phyloP scores from a whole-genome alignment of 2,888 invertebrate genomes.

The Adineta ricciae region DNA sequence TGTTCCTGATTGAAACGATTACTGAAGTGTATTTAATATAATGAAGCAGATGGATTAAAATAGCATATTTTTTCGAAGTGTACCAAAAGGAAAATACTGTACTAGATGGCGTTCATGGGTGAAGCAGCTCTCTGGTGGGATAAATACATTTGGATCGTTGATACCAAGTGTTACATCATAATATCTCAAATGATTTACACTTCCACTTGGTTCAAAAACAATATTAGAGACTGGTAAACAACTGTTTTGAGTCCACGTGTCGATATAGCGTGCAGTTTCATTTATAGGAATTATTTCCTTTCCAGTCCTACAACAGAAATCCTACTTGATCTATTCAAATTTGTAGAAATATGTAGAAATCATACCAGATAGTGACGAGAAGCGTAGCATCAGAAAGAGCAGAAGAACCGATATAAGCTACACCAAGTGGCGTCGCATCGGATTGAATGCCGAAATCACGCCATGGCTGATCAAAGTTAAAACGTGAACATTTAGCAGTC shows the following conservation, averaged over 20 bases:
- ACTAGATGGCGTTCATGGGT: not conserved
- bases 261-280: constrained; percentile 24
- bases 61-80: too few species aligned
- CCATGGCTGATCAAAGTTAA: constrained; percentile 19
- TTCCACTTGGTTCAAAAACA: not conserved
- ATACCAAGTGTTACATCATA: constrained; percentile 29
- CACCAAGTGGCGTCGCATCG: constrained; percentile 24
- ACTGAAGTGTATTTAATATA: too few species aligned
- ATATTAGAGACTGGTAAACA: constrained; percentile 24
- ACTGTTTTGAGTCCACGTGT: constrained; percentile 26
- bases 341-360: too few species aligned
- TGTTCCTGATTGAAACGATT: too few species aligned
- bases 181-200: not conserved
- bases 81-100: not conserved
- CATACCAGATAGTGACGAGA: constrained; percentile 24
- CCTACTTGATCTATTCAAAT: too few species aligned
- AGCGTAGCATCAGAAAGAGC: constrained; percentile 2
- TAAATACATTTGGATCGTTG: constrained; percentile 33
- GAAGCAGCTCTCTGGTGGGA: constrained; percentile 16
- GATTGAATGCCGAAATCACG: constrained; percentile 30
- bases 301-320: not conserved
- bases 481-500: constrained; percentile 22
- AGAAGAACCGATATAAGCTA: constrained; percentile 31
- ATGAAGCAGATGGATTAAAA: too few species aligned
- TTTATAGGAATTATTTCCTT: constrained; percentile 1